Conservation (phyloP, 2,797 vertebrate species). For the Carapus acus region DNA sequence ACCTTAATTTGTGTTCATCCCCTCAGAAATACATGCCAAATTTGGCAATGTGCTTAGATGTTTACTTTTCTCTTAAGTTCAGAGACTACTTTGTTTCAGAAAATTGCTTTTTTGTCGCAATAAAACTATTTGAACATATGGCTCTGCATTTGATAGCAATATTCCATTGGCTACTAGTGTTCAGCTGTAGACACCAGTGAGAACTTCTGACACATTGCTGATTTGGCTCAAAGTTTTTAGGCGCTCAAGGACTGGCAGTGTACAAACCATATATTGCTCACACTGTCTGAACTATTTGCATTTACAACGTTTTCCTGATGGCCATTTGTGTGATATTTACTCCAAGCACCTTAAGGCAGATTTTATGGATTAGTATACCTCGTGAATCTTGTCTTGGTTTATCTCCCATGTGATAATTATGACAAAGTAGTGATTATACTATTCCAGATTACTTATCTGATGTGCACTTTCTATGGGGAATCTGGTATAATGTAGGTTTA, state of each 20-base stretch:
- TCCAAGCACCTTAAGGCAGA: neutral
- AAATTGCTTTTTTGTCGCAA: no score
- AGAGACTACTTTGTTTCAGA: no score
- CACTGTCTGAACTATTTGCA: neutral
- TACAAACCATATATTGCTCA: slow-evolving; percentile 2
- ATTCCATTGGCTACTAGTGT: neutral
- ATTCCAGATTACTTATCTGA: neutral
- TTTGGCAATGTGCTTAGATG: no score
- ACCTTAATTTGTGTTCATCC: no score
- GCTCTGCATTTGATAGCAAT: neutral
- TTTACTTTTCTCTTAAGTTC: no score
- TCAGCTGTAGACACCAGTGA: neutral
- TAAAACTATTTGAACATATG: neutral
- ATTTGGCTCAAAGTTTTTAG: neutral
- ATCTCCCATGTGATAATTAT: slow-evolving; percentile 18
- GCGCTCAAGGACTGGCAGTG: neutral
- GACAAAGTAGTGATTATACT: neutral
- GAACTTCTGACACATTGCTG: neutral
- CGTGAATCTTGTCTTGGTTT: slow-evolving; percentile 9
- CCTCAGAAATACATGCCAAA: no score
- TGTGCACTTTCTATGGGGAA: neutral
- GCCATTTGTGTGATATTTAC: slow-evolving; percentile 1
- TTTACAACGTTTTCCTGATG: neutral
- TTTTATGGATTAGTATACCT: slow-evolving; percentile 1
- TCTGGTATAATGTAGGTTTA: neutral